A percentile compares a stretch with the other conserved stretches of the same genome.
Conservation (phyloP, 2,113 vertebrate species). For the Tachuris rubrigastra region DNA sequence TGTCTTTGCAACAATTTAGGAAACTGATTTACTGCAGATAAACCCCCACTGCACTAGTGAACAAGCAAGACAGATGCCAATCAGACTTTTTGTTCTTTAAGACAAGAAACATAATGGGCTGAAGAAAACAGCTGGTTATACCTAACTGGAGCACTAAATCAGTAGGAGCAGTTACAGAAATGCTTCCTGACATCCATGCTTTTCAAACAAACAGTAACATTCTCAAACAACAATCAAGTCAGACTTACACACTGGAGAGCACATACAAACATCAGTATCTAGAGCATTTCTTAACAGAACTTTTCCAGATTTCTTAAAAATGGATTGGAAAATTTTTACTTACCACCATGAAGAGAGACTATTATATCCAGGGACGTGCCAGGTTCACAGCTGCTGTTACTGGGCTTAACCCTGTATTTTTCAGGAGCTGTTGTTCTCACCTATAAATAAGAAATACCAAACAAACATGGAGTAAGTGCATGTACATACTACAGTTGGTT, state of each 20-base stretch:
- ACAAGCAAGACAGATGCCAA: not conserved
- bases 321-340: not conserved
- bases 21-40: not conserved
- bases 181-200: not conserved
- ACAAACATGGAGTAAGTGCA: not conserved
- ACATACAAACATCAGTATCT: not conserved
- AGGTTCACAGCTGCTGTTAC: constrained; percentile 92
- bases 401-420: constrained; percentile 97
- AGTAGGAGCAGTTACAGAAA: not conserved
- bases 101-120: not conserved
- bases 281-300: not conserved
- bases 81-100: not conserved
- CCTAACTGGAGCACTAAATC: not conserved
- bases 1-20: not conserved
- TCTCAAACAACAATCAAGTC: not conserved
- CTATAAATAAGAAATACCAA: constrained; percentile 65
- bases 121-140: not conserved
- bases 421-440: constrained; percentile 97
- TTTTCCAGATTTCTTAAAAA: not conserved
- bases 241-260: not conserved
- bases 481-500: not conserved
- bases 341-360: constrained; percentile 94
- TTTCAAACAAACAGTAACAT: not conserved
- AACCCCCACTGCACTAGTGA: not conserved
- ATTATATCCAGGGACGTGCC: constrained; percentile 88